phyloP scores from a whole-genome alignment of 2,888 invertebrate genomes.

The Aphidius colemani region DNA sequence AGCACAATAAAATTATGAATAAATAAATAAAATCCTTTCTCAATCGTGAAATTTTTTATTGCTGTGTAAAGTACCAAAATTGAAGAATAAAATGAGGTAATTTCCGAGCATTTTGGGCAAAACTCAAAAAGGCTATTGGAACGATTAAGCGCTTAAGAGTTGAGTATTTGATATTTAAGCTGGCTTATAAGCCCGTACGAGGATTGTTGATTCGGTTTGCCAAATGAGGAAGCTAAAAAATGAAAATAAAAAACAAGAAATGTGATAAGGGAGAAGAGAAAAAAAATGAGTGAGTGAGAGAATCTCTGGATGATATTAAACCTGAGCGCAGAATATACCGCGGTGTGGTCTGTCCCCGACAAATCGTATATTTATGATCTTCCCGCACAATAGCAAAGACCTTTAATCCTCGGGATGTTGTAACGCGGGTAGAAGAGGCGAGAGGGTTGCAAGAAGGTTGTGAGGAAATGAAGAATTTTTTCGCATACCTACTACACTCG shows the following conservation, averaged over 20 bases:
- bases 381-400: conserved; percentile 49
- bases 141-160: conserved; percentile 48
- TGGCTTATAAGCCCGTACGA: conserved; percentile 33
- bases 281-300: conserved; percentile 9
- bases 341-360: conserved; percentile 51
- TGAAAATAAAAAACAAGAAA: background rate
- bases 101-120: conserved; percentile 6
- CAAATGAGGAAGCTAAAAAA: too few relatives aligned
- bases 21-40: conserved; percentile 2
- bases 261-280: conserved; percentile 15
- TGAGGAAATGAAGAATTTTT: conserved; percentile 7
- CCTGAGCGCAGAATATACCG: conserved; percentile 26
- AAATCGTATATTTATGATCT: conserved; percentile 58
- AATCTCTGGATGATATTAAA: conserved; percentile 34
- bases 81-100: background rate
- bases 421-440: conserved; percentile 20
- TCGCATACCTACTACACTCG: conserved; percentile 16
- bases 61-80: background rate
- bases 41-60: background rate
- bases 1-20: conserved; percentile 3
- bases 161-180: conserved; percentile 44
- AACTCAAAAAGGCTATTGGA: conserved; percentile 13
- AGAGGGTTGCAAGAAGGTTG: background rate
- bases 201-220: too few relatives aligned
- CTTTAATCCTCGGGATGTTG: conserved; percentile 47